Base-by-base conservation (phyloP, 2,888 invertebrate species). In the Rhingia campestris region DNA sequence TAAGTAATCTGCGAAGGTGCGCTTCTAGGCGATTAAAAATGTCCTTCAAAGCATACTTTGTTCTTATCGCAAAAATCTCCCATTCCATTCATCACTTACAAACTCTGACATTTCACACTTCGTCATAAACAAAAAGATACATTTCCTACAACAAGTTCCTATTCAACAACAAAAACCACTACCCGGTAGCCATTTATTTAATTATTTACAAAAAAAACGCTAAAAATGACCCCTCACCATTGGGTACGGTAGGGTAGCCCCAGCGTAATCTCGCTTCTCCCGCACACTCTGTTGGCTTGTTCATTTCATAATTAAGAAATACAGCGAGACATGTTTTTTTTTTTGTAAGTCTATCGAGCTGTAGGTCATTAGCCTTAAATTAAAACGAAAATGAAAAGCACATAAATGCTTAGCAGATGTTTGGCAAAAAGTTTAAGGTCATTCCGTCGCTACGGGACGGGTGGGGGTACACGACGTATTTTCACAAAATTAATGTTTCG, bases 341-440 rank as follows among this genome's bases (percentile, higher is more conserved):
- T 41, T 32, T 33, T 10, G 30, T 30, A 41, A 33, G 49, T 49
- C 49, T 49, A 7, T 61, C 53, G 35, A 53, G 53, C 53, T 72
- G 12, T 73, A 39, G 75, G 75, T 75, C 75, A 66, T 67, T 67
- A 67, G 75, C 75, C 61, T 53, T 45, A 61, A 53, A 14, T 32
- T 14, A 54, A 32, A 41, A 12, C 4, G 51, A 66, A 47, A 12
- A 30, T 33, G 22, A 22, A 53, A 61, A 58, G 5, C 30, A 66
- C 32, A 32, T 10, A 76, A 70, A 41, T 47, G 49, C 61, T 47
- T 12, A 10, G 54, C 70, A 61, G 59, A 67, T 72, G 72, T 77
- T 81, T 77, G 76, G 66, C 66, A 67, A 77, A 41, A 81, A 81
- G 77, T 81, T 81, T 81, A 81, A 81, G 81, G 81, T 77, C 81